Percentiles rank a stretch among this genome's conserved stretches.
phyloP scores from a whole-genome alignment of 2,113 vertebrate species.

The Lethenteron reissneri region DNA sequence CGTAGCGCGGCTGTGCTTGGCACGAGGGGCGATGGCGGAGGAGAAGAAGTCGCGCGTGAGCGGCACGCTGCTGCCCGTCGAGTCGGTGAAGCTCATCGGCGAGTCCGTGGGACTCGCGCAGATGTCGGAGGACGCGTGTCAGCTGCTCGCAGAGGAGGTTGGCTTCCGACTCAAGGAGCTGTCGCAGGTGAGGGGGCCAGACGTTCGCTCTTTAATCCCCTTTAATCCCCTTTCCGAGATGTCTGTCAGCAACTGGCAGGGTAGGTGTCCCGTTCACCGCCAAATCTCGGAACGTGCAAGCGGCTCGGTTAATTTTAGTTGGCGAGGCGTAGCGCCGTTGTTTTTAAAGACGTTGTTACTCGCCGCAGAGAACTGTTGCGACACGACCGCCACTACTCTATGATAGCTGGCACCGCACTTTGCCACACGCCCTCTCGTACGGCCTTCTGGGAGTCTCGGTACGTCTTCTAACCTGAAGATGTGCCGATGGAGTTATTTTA shows the following conservation, averaged over 20 bases:
- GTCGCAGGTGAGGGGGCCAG: slow-evolving; percentile 32
- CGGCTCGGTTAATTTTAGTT: neutral
- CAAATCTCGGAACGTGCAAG: neutral
- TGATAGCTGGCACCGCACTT: too few species aligned
- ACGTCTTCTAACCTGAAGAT: too few species aligned
- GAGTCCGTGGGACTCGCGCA: slow-evolving; percentile 56
- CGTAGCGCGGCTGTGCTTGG: neutral
- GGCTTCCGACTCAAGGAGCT: slow-evolving; percentile 78
- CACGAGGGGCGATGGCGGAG: slow-evolving; percentile 40
- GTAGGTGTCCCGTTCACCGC: neutral
- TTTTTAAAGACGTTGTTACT: neutral
- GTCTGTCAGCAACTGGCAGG: too few species aligned
- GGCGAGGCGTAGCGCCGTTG: neutral
- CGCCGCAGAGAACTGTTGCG: neutral
- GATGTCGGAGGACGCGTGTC: slow-evolving; percentile 59
- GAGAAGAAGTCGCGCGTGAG: slow-evolving; percentile 53
- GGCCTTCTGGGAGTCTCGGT: too few species aligned
- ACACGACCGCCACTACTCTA: too few species aligned
- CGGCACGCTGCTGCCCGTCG: slow-evolving; percentile 40
- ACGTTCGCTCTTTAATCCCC: neutral
- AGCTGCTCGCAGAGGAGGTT: slow-evolving; percentile 56
- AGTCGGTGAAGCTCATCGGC: slow-evolving; percentile 68
- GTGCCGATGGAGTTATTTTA: too few species aligned
- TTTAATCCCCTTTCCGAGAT: too few species aligned
- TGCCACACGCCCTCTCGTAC: too few species aligned